phyloP scores from a whole-genome alignment of 2,797 vertebrate species.

The Sphenodon punctatus region DNA sequence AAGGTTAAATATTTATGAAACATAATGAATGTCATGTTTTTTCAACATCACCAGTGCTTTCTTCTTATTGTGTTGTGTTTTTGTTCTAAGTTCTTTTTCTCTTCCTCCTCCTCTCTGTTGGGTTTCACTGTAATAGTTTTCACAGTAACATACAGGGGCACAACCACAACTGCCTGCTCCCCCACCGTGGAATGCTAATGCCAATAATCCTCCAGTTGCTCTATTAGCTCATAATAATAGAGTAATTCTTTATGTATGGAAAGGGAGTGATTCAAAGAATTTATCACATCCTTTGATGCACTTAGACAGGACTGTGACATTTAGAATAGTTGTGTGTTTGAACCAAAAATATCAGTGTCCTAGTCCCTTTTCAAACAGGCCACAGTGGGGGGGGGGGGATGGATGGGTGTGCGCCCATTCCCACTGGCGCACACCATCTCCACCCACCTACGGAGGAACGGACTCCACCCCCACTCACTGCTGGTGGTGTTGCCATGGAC shows the following conservation, averaged over 20 bases:
- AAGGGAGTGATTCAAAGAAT: background rate
- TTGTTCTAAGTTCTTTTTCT: background rate
- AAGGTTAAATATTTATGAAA: constrained; percentile 41
- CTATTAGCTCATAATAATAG: background rate
- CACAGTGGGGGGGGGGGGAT: too few relatives aligned
- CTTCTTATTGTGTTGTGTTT: constrained; percentile 10
- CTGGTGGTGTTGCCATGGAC: too few relatives aligned
- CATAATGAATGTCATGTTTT: background rate
- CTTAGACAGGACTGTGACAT: background rate
- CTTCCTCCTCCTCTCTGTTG: background rate
- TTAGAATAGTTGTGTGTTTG: background rate
- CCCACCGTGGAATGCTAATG: background rate
- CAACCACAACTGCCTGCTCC: background rate
- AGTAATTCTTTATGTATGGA: background rate
- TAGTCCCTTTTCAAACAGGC: too few relatives aligned
- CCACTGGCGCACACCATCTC: too few relatives aligned
- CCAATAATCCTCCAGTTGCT: background rate
- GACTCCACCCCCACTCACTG: too few relatives aligned
- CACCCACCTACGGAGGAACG: too few relatives aligned
- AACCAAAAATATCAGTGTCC: background rate
- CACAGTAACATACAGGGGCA: background rate
- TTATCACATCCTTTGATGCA: background rate
- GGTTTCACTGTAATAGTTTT: background rate
- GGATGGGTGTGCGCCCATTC: too few relatives aligned
- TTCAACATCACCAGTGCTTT: background rate